Percentiles rank a stretch among this genome's conserved stretches.
phyloP scores from a whole-genome alignment of 2,888 invertebrate genomes.

The Miltochrista miniata region DNA sequence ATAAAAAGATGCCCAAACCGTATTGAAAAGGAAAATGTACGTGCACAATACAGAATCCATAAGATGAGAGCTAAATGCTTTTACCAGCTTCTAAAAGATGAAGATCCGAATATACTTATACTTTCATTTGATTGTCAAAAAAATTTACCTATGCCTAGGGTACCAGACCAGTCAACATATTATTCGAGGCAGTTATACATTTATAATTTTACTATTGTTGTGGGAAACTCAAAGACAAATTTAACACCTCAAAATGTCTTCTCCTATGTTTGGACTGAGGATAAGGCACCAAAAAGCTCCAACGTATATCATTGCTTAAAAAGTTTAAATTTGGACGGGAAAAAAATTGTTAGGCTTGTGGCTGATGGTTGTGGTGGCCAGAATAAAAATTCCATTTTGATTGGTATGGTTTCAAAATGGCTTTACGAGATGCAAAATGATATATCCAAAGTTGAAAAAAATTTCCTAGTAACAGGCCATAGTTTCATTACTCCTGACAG shows the following conservation, averaged over 20 bases:
- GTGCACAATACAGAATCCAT: background rate
- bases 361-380: constrained; percentile 8
- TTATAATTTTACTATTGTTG: background rate
- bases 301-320: background rate
- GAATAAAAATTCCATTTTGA: constrained; percentile 7
- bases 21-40: background rate
- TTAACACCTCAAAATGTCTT: background rate
- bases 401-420: constrained; percentile 7
- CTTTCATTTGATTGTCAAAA: background rate
- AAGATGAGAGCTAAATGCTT: background rate
- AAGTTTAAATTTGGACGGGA: background rate
- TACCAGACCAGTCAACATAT: background rate
- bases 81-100: background rate
- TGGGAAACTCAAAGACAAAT: background rate
- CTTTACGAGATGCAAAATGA: constrained; percentile 5
- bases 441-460: constrained; percentile 6
- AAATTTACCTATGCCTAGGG: background rate
- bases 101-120: background rate
- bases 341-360: background rate
- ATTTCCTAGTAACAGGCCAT: constrained; percentile 7
- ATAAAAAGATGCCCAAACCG: background rate
- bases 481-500: constrained; percentile 15
- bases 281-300: background rate
- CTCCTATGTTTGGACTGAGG: background rate
- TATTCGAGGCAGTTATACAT: background rate